A percentile compares a stretch with the other conserved stretches of the same genome.
Evolutionary conservation across 2,797 vertebrate genomes (phyloP).

Genomic region (Okamejei kenojei): DNA sequence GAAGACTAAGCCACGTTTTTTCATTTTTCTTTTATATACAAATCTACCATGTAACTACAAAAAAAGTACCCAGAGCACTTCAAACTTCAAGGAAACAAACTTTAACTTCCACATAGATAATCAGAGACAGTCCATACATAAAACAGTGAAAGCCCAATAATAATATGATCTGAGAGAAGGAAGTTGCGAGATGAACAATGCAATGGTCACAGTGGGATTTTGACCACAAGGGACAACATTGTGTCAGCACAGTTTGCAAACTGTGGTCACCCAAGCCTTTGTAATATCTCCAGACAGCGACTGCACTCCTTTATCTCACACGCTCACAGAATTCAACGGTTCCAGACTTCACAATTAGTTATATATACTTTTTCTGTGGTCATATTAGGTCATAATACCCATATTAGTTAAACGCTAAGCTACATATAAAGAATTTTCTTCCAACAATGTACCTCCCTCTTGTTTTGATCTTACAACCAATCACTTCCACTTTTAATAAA

Average conservation of each 20-base stretch:
- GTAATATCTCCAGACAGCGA: not conserved
- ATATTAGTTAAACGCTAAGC: too few relatives aligned
- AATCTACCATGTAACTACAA: constrained; percentile 33
- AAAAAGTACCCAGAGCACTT: not conserved
- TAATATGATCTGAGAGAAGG: not conserved
- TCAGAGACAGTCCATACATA: not conserved
- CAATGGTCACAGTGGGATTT: not conserved
- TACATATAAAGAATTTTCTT: too few relatives aligned
- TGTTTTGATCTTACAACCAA: too few relatives aligned
- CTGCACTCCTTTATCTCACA: not conserved
- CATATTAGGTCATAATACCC: too few relatives aligned
- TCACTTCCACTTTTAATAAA: too few relatives aligned
- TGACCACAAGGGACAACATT: not conserved
- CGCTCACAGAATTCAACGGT: not conserved
- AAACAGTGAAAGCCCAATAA: constrained; percentile 10
- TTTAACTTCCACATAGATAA: not conserved
- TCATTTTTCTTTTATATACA: not conserved
- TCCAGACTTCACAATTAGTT: not conserved
- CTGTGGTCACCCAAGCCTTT: not conserved
- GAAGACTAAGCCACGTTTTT: too few relatives aligned
- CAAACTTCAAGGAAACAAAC: constrained; percentile 23
- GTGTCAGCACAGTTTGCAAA: constrained; percentile 2
- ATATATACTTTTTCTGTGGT: too few relatives aligned
- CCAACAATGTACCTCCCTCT: too few relatives aligned
- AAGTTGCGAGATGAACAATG: not conserved